Evolutionary conservation across 2,797 vertebrate genomes (phyloP).

Genomic region (Sciurus vulgaris): DNA sequence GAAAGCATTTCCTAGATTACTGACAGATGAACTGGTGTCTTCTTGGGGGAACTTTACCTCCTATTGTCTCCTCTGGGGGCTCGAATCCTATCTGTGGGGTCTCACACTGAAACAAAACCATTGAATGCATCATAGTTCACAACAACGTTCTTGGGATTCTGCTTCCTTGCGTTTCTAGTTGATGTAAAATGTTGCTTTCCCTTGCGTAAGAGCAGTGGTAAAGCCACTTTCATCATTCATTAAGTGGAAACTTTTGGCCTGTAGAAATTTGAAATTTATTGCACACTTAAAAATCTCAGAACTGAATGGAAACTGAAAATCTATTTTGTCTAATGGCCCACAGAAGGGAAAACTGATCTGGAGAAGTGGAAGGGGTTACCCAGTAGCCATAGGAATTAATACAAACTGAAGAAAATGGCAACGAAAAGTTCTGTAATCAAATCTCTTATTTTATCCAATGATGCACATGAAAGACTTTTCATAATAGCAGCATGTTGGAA

Average conservation of each 20-base stretch:
- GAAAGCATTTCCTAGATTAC: neutral
- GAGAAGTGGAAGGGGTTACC: neutral
- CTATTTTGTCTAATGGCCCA: neutral
- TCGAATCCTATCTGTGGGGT: neutral
- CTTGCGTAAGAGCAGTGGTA: neutral
- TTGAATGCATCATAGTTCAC: neutral
- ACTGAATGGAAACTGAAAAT: slow-evolving; percentile 31
- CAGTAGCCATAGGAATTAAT: neutral
- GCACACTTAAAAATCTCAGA: neutral
- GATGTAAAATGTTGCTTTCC: neutral
- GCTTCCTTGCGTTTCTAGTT: neutral
- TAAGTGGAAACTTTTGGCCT: neutral
- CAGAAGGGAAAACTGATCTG: neutral
- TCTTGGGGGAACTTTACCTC: neutral
- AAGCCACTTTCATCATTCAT: neutral
- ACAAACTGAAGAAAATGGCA: neutral
- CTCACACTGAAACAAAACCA: neutral
- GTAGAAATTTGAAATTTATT: neutral
- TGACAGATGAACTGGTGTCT: neutral
- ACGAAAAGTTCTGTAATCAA: rapidly evolving
- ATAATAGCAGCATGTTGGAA: neutral
- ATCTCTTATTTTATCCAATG: neutral
- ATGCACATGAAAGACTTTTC: neutral
- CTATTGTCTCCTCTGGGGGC: neutral
- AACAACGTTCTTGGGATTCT: neutral